Evolutionary conservation across 2,113 vertebrate genomes (phyloP).

Genomic region (Chamaetylas fuelleborni): DNA sequence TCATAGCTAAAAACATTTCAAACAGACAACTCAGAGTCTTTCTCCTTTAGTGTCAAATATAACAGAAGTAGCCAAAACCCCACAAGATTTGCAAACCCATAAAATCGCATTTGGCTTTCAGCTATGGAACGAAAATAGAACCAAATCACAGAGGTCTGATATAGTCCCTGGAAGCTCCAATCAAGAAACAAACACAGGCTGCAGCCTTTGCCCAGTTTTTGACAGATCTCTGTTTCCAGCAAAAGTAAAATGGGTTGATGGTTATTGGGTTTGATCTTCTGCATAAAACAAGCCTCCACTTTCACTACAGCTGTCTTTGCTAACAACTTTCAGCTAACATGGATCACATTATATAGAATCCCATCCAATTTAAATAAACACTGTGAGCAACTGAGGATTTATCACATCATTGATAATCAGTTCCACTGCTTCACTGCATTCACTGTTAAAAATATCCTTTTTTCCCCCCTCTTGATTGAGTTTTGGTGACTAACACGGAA

Average conservation of each 20-base stretch:
- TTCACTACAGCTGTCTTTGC: not conserved
- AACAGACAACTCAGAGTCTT: not conserved
- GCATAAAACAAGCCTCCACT: not conserved
- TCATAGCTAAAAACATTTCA: slow-evolving; percentile 29
- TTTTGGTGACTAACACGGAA: slow-evolving; percentile 20
- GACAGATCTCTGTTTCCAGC: not conserved
- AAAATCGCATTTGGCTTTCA: not conserved
- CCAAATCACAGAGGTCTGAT: slow-evolving; percentile 12
- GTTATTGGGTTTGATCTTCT: not conserved
- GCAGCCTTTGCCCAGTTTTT: not conserved
- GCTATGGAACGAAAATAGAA: slow-evolving; percentile 29
- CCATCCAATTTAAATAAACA: slow-evolving; percentile 17
- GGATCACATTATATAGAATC: not conserved
- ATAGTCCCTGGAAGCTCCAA: slow-evolving; percentile 2
- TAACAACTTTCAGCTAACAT: not conserved
- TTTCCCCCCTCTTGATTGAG: not conserved
- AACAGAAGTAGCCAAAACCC: slow-evolving; percentile 20
- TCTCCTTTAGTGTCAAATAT: not conserved
- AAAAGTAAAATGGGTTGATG: not conserved
- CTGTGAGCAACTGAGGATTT: not conserved
- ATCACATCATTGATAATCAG: not conserved
- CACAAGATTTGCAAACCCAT: not conserved
- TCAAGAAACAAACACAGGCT: not conserved
- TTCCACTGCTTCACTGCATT: not conserved
- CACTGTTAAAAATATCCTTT: not conserved